Conservation (phyloP, 2,113 vertebrate species). For the Erinaceus europaeus region DNA sequence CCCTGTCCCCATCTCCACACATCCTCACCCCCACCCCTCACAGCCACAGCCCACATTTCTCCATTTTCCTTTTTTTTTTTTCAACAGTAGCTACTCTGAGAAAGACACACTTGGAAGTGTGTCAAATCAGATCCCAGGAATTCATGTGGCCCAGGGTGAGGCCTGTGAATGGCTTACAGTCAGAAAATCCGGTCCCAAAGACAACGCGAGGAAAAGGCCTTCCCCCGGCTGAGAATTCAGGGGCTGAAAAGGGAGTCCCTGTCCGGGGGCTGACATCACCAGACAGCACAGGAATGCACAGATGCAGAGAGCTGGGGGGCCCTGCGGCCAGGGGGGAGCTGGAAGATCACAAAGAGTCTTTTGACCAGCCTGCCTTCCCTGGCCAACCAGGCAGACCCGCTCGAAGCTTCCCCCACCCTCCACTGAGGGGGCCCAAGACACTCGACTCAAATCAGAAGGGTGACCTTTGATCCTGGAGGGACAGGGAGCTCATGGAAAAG, state of each 20-base stretch:
- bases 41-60: neutral
- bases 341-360: constrained; percentile 74
- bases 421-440: neutral
- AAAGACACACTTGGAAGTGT: constrained; percentile 10
- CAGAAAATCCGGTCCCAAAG: constrained; percentile 20
- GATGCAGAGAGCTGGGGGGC: constrained; percentile 44
- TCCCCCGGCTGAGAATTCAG: neutral
- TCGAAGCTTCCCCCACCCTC: constrained; percentile 57
- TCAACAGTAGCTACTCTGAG: neutral
- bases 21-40: neutral
- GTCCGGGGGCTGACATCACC: constrained; percentile 78
- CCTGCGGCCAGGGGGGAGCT: fast-evolving
- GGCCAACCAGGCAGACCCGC: constrained; percentile 44
- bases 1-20: neutral
- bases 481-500: neutral
- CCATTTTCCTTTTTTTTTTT: neutral
- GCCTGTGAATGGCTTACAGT: constrained; percentile 30
- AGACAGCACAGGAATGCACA: constrained; percentile 53
- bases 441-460: constrained; percentile 59
- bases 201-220: neutral
- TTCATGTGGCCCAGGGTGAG: constrained; percentile 19
- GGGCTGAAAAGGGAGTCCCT: constrained; percentile 60
- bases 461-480: constrained; percentile 46
- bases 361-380: constrained; percentile 64
- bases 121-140: constrained; percentile 25